Evolutionary conservation across 35 echinoderm and acorn worm genomes (phyloP), one percentile per base, ranked within the genome.

Genomic region (Chiridota heheva): DNA sequence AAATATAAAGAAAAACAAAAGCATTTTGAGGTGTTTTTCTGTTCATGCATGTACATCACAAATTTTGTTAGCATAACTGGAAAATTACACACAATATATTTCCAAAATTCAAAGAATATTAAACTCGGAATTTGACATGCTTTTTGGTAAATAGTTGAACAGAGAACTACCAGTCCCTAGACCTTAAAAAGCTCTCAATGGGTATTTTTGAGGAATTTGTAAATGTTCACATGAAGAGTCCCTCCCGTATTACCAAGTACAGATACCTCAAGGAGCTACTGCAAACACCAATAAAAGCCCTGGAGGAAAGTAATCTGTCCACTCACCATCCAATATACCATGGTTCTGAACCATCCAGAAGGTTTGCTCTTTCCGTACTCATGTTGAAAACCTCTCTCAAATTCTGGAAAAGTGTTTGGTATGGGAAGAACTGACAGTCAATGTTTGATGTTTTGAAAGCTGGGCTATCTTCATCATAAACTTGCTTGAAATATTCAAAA

Each of bases 321-420:
- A 91, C 91, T 69, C 44, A 95, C 91, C 91, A 95, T 28, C 91
- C 91, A 56, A 95, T 85, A 48, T 95, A 95, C 91, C 91, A 95
- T 35, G 94, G 94, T 36, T 88, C 70, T 29, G 89, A 85, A 47
- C 82, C 82, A 73, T 91, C 88, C 24, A 36, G 33, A 22, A 90
- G 31, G 18, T 56, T 61, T 0, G 86, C 85, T 55, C 81, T 76
- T 15, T 84, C 81, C 38, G 80, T 40, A 60, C 36, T 84, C 91
- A 95, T 95, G 5, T 86, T 43, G 20, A 95, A 81, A 38, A 89
- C 85, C 20, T 95, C 91, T 40, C 67, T 71, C 42, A 95, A 41
- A n/a, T 55, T 73, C 5, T 76, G 71, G 85, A 95, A 95, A 7
- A 72, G 67, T 1, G 91, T 88, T 42, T 74, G 65, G 66, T 95